Percentiles rank a stretch among this genome's conserved stretches.
Evolutionary conservation across 1,140 invertebrate species (phyloP).

Genomic region (Brachionus angularis): DNA sequence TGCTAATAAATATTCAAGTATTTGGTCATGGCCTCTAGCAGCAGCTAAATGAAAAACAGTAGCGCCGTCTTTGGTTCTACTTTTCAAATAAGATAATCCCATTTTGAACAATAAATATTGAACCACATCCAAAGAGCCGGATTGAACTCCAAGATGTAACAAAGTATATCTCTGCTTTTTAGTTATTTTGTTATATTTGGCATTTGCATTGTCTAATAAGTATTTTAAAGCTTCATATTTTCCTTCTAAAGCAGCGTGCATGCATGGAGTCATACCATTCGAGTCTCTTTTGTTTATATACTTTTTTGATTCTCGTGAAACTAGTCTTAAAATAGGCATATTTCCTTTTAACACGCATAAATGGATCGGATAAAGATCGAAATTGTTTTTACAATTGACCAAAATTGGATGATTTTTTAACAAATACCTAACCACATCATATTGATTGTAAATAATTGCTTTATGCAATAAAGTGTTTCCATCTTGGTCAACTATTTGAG

Average conservation of each 20-base stretch:
- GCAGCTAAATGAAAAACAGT: constrained; percentile 66
- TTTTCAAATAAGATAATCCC: constrained; percentile 39
- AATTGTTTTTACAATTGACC: constrained; percentile 38
- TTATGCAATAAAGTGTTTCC: constrained; percentile 38
- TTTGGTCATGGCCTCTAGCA: constrained; percentile 34
- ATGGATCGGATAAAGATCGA: constrained; percentile 39
- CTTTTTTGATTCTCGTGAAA: constrained; percentile 31
- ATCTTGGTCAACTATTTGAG: constrained; percentile 38
- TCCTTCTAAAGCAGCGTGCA: constrained; percentile 36
- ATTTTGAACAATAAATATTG: constrained; percentile 45
- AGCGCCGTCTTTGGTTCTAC: constrained; percentile 66
- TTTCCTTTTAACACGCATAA: constrained; percentile 40
- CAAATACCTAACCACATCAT: constrained; percentile 27
- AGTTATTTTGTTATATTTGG: constrained; percentile 55
- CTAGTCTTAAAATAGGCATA: constrained; percentile 24
- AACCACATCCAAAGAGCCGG: constrained; percentile 65
- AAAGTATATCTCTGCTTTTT: constrained; percentile 79
- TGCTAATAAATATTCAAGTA: constrained; percentile 30
- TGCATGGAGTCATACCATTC: constrained; percentile 26
- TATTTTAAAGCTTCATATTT: constrained; percentile 39
- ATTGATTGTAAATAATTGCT: constrained; percentile 42
- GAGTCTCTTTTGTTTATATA: constrained; percentile 37
- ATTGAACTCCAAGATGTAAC: constrained; percentile 75
- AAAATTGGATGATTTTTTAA: constrained; percentile 25
- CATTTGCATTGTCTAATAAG: constrained; percentile 34